Base-by-base conservation (phyloP, 1,140 invertebrate genomes). In the Halesus radiatus region DNA sequence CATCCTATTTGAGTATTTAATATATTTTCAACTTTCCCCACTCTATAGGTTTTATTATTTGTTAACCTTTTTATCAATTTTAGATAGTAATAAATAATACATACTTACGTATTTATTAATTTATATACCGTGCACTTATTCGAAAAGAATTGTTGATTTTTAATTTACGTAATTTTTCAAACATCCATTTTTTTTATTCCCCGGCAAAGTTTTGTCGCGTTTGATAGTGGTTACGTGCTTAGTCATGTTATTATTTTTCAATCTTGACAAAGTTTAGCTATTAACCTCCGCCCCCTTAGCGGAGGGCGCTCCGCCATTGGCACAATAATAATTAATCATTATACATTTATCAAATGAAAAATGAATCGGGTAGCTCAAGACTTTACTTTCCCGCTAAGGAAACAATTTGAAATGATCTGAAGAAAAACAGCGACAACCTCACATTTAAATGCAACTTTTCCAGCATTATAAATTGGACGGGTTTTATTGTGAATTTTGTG, bases 271-370 rank as follows among this genome's bases (percentile, higher is more conserved):
- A 72, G 68, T 72, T 72, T 52, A 32, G 18, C 68, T 52, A 72
- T 72, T 72, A 72, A 45, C 68, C 68, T 52, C 68, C 16, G 23
- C 68, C 68, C 66, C 32, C 37, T 16, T n/a, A 13, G 32, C 8
- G 23, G 16, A 64, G 62, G 62, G 62, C 20, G 16, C 32, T 18
- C 68, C 68, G 16, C 18, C 45, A 72, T 20, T 45, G 18, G 45
- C 7, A 26, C 68, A 50, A 66, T 66, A 66, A 56, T 56, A 56
- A 64, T 64, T 64, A 72, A 72, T 72, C 68, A 50, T 72, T 72
- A 18, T 16, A 20, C 68, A 72, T 72, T 72, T 72, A 72, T 72
- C 68, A 72, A n/a, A 72, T 72, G 29, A 72, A 52, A 72, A 72
- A 50, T 52, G 68, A 50, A 72, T 72, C 68, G 68, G n/a, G 16